Evolutionary conservation across 1,140 invertebrate genomes (phyloP).

Genomic region (Cherax destructor): DNA sequence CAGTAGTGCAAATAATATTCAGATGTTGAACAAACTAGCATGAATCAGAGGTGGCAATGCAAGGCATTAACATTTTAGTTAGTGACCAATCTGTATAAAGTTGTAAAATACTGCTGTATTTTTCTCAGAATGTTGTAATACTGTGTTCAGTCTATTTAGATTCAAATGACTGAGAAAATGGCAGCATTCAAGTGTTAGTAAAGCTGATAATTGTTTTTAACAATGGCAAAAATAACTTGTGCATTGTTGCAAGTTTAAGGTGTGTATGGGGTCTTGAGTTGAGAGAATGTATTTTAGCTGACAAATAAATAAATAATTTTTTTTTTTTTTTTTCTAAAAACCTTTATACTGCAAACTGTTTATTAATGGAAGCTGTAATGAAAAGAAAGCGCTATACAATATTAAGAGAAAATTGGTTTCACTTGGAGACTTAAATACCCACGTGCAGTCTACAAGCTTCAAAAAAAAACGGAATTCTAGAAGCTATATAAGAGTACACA

Average conservation of each 20-base stretch:
- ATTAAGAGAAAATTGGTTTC: too few relatives aligned
- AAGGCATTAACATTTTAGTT: not conserved
- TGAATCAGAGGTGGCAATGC: not conserved
- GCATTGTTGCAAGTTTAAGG: conserved; percentile 13
- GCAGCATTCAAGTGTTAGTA: not conserved
- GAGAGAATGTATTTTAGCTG: conserved; percentile 46
- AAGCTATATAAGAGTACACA: too few relatives aligned
- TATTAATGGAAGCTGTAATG: too few relatives aligned
- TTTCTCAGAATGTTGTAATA: conserved; percentile 12
- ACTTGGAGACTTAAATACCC: too few relatives aligned
- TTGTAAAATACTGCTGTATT: conserved; percentile 28
- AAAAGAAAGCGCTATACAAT: too few relatives aligned
- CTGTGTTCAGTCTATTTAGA: not conserved
- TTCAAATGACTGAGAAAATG: not conserved
- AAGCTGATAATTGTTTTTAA: not conserved
- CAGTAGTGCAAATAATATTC: not conserved
- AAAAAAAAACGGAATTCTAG: too few relatives aligned
- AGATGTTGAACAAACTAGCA: not conserved
- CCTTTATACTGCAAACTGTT: not conserved
- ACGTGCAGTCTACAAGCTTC: too few relatives aligned
- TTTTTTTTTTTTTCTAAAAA: not conserved
- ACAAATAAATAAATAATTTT: not conserved
- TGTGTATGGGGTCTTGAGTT: conserved; percentile 28
- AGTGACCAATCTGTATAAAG: not conserved
- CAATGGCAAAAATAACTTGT: conserved; percentile 49